These are phyloP conservation scores for Tenthredo distinguenda DNA, from an alignment of 2,888 invertebrate species.

Conservation along the genomic window DNA sequence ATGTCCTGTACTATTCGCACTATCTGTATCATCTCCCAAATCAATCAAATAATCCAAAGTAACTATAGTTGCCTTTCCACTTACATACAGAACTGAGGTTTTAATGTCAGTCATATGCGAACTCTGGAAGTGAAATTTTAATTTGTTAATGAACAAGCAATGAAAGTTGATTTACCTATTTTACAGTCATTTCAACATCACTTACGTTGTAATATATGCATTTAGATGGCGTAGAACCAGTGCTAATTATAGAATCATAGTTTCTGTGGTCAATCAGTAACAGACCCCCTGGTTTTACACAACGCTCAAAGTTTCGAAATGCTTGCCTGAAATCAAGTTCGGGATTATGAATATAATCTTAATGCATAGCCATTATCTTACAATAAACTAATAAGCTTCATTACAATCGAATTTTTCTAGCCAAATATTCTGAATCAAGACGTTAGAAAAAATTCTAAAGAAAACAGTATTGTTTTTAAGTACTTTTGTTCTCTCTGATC, in stretches of 20 bases:
- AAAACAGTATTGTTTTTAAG: conserved; percentile 82
- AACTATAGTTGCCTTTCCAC: conserved; percentile 88
- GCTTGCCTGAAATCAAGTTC: conserved; percentile 80
- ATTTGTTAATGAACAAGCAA: conserved; percentile 46
- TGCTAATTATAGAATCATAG: conserved; percentile 90
- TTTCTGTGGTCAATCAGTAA: conserved; percentile 94
- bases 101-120: conserved; percentile 90
- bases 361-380: not conserved
- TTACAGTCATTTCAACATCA: conserved; percentile 60
- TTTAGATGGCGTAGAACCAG: conserved; percentile 88
- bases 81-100: conserved; percentile 90
- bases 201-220: conserved; percentile 95
- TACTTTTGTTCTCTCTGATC: conserved; percentile 89
- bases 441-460: not conserved
- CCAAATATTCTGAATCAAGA: not conserved
- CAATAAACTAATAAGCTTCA: not conserved
- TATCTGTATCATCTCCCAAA: conserved; percentile 75
- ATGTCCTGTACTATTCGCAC: conserved; percentile 71
- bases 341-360: not conserved
- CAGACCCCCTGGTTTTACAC: conserved; percentile 91
- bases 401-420: not conserved
- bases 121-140: conserved; percentile 81
- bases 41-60: conserved; percentile 91
- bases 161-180: conserved; percentile 28
- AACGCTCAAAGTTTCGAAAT: conserved; percentile 88